phyloP scores from a whole-genome alignment of 2,888 invertebrate species.

The Adelognathus sp. region DNA sequence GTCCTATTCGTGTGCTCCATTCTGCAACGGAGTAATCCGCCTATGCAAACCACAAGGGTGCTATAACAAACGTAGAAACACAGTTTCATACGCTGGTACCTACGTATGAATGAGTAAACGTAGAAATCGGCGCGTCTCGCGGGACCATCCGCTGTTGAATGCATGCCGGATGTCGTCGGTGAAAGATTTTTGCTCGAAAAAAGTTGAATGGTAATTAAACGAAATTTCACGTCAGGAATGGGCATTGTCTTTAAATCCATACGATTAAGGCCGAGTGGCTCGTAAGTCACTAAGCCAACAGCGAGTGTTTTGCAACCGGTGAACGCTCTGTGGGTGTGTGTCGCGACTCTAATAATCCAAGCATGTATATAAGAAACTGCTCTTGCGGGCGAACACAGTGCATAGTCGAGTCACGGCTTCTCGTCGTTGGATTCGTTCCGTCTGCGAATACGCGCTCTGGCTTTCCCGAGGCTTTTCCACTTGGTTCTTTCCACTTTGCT shows the following conservation, averaged over 20 bases:
- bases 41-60: background rate
- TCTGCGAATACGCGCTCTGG: background rate
- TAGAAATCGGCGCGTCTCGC: slow-evolving; percentile 41
- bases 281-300: slow-evolving; percentile 1
- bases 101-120: slow-evolving; percentile 34
- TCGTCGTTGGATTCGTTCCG: background rate
- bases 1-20: background rate
- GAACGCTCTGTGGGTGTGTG: slow-evolving; percentile 14
- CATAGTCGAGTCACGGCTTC: background rate
- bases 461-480: slow-evolving; percentile 45
- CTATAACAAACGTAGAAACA: background rate
- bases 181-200: slow-evolving; percentile 56
- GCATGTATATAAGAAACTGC: slow-evolving; percentile 46
- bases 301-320: slow-evolving; percentile 28
- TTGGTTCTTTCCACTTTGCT: background rate
- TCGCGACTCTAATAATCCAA: slow-evolving; percentile 41
- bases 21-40: background rate
- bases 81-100: background rate
- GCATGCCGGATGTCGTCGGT: slow-evolving; percentile 46
- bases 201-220: slow-evolving; percentile 71
- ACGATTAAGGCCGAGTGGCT: slow-evolving; percentile 56
- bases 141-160: slow-evolving; percentile 33
- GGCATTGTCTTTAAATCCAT: slow-evolving; percentile 71
- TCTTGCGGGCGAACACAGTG: background rate
- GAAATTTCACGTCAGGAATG: slow-evolving; percentile 74